A percentile compares a stretch with the other conserved stretches of the same genome.
phyloP scores from a whole-genome alignment of 2,797 vertebrate species.

The Lepilemur septentrionalis region DNA sequence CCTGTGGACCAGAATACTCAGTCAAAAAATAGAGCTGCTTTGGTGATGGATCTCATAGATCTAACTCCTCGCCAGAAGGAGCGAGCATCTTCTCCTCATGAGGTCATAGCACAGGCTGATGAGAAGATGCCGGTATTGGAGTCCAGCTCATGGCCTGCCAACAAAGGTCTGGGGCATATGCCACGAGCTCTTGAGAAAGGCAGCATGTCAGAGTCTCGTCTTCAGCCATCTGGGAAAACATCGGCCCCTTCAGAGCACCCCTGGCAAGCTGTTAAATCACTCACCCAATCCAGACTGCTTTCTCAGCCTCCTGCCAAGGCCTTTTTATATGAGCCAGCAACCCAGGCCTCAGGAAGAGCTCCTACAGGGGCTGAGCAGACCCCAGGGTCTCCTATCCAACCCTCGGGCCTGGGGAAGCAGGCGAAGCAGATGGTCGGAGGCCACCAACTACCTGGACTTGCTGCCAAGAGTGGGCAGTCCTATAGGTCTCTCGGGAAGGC shows the following conservation, averaged over 20 bases:
- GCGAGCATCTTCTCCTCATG: slow-evolving; percentile 81
- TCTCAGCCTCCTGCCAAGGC: slow-evolving; percentile 75
- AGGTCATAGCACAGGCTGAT: slow-evolving; percentile 78
- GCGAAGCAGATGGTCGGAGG: slow-evolving; percentile 65
- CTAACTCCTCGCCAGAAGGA: slow-evolving; percentile 85
- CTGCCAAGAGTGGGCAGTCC: slow-evolving; percentile 74
- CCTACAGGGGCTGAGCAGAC: slow-evolving; percentile 63
- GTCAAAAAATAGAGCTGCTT: slow-evolving; percentile 82
- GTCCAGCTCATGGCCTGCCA: slow-evolving; percentile 82
- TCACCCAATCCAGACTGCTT: slow-evolving; percentile 77
- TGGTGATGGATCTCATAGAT: slow-evolving; percentile 78
- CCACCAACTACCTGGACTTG: slow-evolving; percentile 70
- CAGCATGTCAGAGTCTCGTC: slow-evolving; percentile 59
- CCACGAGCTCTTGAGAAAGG: slow-evolving; percentile 82
- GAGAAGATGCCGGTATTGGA: slow-evolving; percentile 85
- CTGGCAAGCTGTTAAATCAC: slow-evolving; percentile 78
- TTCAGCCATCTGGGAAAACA: slow-evolving; percentile 66
- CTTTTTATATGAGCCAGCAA: slow-evolving; percentile 77
- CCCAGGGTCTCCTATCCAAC: slow-evolving; percentile 79
- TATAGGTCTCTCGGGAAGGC: slow-evolving; percentile 73
- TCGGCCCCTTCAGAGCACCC: slow-evolving; percentile 61
- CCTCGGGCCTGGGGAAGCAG: slow-evolving; percentile 57
- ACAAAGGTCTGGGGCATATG: slow-evolving; percentile 83
- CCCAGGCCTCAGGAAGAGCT: slow-evolving; percentile 73
- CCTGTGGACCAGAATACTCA: slow-evolving; percentile 86